These are phyloP conservation scores for Prostheceraeus crozeri DNA, from an alignment of 2,888 invertebrate species.

Conservation along the genomic window DNA sequence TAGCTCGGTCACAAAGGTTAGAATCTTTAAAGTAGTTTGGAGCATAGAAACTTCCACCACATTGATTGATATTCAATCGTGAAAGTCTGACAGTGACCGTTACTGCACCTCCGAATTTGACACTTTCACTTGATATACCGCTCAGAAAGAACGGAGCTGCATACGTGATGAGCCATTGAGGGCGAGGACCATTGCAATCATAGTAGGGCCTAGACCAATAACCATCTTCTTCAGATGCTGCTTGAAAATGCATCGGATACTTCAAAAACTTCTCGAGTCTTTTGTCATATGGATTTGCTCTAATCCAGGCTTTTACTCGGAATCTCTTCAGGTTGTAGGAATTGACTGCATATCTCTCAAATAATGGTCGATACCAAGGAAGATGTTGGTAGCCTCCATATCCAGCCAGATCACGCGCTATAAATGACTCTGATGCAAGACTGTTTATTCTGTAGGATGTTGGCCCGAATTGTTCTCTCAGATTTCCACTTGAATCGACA, in stretches of 20 bases:
- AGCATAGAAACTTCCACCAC: constrained; percentile 71
- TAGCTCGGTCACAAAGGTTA: constrained; percentile 79
- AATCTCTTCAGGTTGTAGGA: constrained; percentile 79
- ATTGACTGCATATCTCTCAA: constrained; percentile 86
- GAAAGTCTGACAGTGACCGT: constrained; percentile 82
- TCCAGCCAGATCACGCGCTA: constrained; percentile 31
- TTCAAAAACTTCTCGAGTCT: too few relatives aligned
- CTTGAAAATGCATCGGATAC: constrained; percentile 51
- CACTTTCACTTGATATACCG: too few relatives aligned
- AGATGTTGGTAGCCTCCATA: too few relatives aligned
- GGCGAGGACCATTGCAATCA: constrained; percentile 37
- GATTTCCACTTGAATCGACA: constrained; percentile 60
- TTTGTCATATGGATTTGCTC: too few relatives aligned
- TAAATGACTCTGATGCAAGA: too few relatives aligned
- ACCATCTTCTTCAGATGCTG: constrained; percentile 50
- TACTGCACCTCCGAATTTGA: constrained; percentile 90
- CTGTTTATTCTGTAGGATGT: constrained; percentile 43
- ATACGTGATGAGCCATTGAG: constrained; percentile 40
- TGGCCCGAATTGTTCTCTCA: constrained; percentile 46
- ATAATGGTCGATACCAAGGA: constrained; percentile 76
- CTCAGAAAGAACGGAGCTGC: constrained; percentile 51
- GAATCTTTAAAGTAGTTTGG: constrained; percentile 90
- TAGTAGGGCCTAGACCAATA: constrained; percentile 41
- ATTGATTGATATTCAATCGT: constrained; percentile 85
- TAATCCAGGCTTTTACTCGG: constrained; percentile 79